Percentiles rank a stretch among this genome's conserved stretches.
phyloP scores from a whole-genome alignment of 2,113 vertebrate genomes.

The Melanocharis versteri region DNA sequence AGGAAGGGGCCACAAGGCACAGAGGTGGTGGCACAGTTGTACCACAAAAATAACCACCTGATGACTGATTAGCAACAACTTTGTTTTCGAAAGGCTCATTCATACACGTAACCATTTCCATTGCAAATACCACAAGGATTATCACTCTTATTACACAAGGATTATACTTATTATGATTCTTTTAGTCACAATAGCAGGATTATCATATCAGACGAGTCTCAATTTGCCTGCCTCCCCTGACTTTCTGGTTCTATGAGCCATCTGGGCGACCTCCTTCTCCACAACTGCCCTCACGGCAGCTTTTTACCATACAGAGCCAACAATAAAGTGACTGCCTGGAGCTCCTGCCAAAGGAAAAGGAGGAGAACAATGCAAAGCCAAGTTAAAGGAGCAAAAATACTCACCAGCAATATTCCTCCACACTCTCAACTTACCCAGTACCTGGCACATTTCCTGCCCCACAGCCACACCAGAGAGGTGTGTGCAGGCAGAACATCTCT shows the following conservation, averaged over 20 bases:
- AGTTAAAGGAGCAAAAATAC: not conserved
- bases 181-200: not conserved
- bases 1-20: not conserved
- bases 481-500: not conserved
- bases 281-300: not conserved
- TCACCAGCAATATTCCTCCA: not conserved
- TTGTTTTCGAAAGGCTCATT: not conserved
- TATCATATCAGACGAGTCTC: not conserved
- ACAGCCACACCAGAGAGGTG: not conserved
- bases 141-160: not conserved
- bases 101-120: not conserved
- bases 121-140: not conserved
- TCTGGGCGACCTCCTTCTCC: not conserved
- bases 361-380: not conserved
- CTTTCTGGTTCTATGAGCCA: not conserved
- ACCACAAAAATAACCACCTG: not conserved
- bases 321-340: not conserved
- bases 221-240: not conserved
- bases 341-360: not conserved
- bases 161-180: not conserved
- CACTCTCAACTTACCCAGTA: not conserved
- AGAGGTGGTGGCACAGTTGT: not conserved
- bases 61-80: not conserved
- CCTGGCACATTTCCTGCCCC: not conserved
- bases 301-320: not conserved